phyloP scores from a whole-genome alignment of 2,888 invertebrate genomes.

The Sminthurides aquaticus region DNA sequence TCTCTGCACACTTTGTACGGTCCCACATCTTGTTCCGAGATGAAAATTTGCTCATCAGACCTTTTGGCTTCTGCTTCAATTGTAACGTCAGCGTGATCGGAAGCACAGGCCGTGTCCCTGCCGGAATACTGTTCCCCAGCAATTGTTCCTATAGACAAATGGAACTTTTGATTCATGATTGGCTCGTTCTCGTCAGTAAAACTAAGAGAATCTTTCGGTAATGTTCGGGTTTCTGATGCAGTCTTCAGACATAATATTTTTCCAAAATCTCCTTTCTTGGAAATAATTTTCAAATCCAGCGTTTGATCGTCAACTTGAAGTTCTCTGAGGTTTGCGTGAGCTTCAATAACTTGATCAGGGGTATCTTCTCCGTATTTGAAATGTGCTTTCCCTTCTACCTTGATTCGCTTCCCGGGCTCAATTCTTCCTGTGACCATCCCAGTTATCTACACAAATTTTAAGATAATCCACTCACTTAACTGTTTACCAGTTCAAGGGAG shows the following conservation, averaged over 20 bases:
- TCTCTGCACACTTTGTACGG: conserved; percentile 31
- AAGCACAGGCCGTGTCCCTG: conserved; percentile 28
- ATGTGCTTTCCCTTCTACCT: not conserved
- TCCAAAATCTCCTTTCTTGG: not conserved
- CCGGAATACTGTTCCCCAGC: conserved; percentile 10
- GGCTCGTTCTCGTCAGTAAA: conserved; percentile 38
- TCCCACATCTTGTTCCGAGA: conserved; percentile 13
- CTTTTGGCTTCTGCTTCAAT: conserved; percentile 29
- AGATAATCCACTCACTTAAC: too few species aligned
- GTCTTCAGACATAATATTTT: conserved; percentile 30
- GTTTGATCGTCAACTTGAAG: conserved; percentile 1
- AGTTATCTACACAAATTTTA: conserved; percentile 10
- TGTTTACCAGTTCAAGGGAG: not conserved
- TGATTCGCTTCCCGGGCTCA: not conserved
- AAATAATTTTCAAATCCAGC: conserved; percentile 3
- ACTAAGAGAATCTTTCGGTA: conserved; percentile 30
- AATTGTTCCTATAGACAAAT: conserved; percentile 29
- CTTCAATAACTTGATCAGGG: not conserved
- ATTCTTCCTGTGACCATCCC: conserved; percentile 7
- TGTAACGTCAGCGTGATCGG: conserved; percentile 26
- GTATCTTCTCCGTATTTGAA: conserved; percentile 3
- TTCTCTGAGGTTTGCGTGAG: not conserved
- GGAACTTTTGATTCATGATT: conserved; percentile 24
- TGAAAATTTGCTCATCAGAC: conserved; percentile 30
- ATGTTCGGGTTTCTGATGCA: conserved; percentile 13